Percentiles rank a stretch among this genome's conserved stretches.
Conservation (phyloP, 2,888 invertebrate species). For the Synanthedon tipuliformis region DNA sequence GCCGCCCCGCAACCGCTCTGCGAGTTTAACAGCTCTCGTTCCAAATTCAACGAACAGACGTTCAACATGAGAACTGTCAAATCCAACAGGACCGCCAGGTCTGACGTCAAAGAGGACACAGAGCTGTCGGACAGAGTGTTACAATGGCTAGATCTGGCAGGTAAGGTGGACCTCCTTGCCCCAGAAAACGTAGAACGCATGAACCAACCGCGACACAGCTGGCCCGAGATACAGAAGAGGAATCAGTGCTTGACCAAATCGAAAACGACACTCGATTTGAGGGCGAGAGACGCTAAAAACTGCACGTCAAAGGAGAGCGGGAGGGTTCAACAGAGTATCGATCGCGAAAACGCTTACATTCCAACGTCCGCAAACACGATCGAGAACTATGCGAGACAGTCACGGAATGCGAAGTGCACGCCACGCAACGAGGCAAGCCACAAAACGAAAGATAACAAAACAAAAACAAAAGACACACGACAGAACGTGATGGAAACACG, state of each 20-base stretch:
- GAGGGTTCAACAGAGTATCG: constrained; percentile 49
- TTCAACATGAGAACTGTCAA: constrained; percentile 42
- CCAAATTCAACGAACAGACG: constrained; percentile 20
- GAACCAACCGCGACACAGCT: constrained; percentile 53
- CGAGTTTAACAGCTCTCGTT: constrained; percentile 25
- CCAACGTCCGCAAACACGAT: constrained; percentile 60
- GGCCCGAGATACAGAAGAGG: constrained; percentile 50
- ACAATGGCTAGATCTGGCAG: constrained; percentile 83
- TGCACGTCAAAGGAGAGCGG: constrained; percentile 36
- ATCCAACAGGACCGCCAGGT: constrained; percentile 45
- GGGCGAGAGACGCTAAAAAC: constrained; percentile 30
- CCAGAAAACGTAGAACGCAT: constrained; percentile 43
- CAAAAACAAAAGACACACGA: constrained; percentile 31
- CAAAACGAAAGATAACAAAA: constrained; percentile 36
- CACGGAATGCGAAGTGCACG: constrained; percentile 54
- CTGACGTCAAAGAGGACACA: constrained; percentile 40
- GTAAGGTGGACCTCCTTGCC: constrained; percentile 62
- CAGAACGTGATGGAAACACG: constrained; percentile 43
- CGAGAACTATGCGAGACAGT: constrained; percentile 64
- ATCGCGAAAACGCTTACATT: constrained; percentile 54
- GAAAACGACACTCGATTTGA: constrained; percentile 44
- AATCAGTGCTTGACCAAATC: constrained; percentile 38
- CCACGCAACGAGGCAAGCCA: constrained; percentile 30
- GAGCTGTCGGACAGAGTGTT: constrained; percentile 78
- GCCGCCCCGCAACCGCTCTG: constrained; percentile 36